Conservation (phyloP, 92 coral and sea anemone species). For the Zoanthus gigantus region DNA sequence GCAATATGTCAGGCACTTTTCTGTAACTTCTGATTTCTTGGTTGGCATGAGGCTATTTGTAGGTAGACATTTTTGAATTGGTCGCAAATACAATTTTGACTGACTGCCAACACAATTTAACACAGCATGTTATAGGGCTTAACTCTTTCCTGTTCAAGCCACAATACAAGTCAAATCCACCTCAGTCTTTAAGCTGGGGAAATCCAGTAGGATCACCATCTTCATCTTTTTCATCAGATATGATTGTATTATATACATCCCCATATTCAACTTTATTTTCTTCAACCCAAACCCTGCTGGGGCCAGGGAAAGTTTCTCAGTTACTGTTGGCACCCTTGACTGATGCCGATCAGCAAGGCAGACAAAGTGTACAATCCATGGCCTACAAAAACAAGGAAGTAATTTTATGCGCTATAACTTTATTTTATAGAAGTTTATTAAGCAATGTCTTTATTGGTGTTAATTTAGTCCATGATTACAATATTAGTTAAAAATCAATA, state of each 20-base stretch:
- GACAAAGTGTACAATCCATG: constrained; percentile 64
- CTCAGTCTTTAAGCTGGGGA: constrained; percentile 58
- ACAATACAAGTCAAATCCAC: constrained; percentile 69
- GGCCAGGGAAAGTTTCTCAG: constrained; percentile 54
- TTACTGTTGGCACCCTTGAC: constrained; percentile 47
- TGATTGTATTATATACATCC: constrained; percentile 57
- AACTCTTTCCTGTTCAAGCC: constrained; percentile 47
- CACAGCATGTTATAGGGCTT: neutral
- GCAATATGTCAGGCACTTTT: constrained; percentile 55
- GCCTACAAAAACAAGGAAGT: constrained; percentile 22
- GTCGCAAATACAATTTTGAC: constrained; percentile 50
- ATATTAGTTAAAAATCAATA: constrained; percentile 5
- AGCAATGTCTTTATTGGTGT: neutral
- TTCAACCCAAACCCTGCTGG: constrained; percentile 64
- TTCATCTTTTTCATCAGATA: constrained; percentile 50
- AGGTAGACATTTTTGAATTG: constrained; percentile 61
- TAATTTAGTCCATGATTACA: constrained; percentile 1
- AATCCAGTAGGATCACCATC: constrained; percentile 61
- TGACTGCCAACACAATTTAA: constrained; percentile 56
- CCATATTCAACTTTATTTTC: constrained; percentile 62
- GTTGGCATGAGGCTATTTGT: constrained; percentile 48
- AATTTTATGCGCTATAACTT: neutral
- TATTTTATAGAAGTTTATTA: constrained; percentile 3
- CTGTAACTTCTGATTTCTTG: constrained; percentile 54
- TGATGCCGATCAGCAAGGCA: constrained; percentile 56